A percentile compares a stretch with the other conserved stretches of the same genome.
These are phyloP conservation scores for Cyprinodon variegatus DNA, from an alignment of 2,113 vertebrate genomes.

Conservation along the genomic window DNA sequence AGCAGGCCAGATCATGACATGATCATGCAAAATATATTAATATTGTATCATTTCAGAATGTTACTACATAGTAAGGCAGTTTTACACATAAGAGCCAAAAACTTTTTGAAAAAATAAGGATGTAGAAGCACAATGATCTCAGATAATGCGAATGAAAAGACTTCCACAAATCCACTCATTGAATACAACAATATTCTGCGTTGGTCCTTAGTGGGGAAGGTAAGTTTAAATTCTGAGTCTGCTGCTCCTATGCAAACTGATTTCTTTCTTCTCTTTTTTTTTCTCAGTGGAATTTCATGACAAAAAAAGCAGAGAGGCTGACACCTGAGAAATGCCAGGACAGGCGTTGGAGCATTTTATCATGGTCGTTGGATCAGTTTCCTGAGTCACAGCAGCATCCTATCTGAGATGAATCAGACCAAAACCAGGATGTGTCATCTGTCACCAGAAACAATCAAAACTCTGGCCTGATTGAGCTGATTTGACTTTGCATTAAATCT, in stretches of 20 bases:
- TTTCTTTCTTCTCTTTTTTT: not conserved
- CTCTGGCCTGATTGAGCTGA: not conserved
- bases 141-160: too few relatives aligned
- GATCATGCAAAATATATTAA: too few relatives aligned
- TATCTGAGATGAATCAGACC: conserved; percentile 9
- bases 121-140: too few relatives aligned
- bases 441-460: conserved; percentile 10
- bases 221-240: too few relatives aligned
- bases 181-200: too few relatives aligned
- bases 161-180: not conserved
- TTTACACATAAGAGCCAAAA: too few relatives aligned
- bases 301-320: conserved; percentile 5
- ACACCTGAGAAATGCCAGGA: conserved; percentile 36
- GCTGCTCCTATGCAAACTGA: not conserved
- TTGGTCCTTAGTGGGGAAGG: not conserved
- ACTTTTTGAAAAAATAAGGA: too few relatives aligned
- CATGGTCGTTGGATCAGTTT: conserved; percentile 1
- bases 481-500: not conserved
- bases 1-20: too few relatives aligned
- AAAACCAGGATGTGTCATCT: not conserved
- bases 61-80: too few relatives aligned
- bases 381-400: conserved; percentile 4
- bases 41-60: too few relatives aligned
- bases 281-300: not conserved
- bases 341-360: conserved; percentile 7